These are phyloP conservation scores for Apamea crenata DNA, from an alignment of 2,888 invertebrate species.

Conservation along the genomic window DNA sequence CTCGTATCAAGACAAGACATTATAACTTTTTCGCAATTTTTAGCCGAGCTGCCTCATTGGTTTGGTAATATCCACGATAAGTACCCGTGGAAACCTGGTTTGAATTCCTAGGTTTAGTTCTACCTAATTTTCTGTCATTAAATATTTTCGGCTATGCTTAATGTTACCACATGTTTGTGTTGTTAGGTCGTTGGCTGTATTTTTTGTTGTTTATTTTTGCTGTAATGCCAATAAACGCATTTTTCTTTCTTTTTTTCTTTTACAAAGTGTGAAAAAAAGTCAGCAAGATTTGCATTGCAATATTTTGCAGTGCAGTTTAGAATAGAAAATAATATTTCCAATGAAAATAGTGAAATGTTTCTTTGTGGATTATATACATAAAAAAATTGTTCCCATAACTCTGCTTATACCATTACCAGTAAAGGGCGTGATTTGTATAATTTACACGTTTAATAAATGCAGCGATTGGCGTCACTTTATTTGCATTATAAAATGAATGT, in stretches of 20 bases:
- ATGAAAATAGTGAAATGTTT: not conserved
- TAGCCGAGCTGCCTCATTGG: not conserved
- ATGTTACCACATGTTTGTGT: not conserved
- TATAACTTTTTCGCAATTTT: constrained; percentile 27
- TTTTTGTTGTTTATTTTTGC: too few species aligned
- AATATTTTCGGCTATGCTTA: not conserved
- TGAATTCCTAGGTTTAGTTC: not conserved
- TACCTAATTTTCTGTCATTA: not conserved
- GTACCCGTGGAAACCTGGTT: not conserved
- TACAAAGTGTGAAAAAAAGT: not conserved
- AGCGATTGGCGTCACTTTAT: constrained; percentile 15
- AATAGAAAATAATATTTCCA: not conserved
- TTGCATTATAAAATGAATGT: constrained; percentile 18
- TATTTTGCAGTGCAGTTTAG: not conserved
- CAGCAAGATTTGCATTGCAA: not conserved
- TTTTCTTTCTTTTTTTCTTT: not conserved
- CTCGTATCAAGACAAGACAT: constrained; percentile 17
- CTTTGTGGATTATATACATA: not conserved
- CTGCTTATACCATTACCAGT: not conserved
- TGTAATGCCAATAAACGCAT: not conserved
- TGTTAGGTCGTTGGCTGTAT: too few species aligned
- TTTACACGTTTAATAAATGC: constrained; percentile 7
- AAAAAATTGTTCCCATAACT: not conserved
- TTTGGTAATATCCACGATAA: constrained; percentile 5
- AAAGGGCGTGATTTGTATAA: not conserved